A percentile compares a stretch with the other conserved stretches of the same genome.
These are phyloP conservation scores for Drosophila koepferae DNA, from an alignment of 2,888 invertebrate species.

Conservation along the genomic window DNA sequence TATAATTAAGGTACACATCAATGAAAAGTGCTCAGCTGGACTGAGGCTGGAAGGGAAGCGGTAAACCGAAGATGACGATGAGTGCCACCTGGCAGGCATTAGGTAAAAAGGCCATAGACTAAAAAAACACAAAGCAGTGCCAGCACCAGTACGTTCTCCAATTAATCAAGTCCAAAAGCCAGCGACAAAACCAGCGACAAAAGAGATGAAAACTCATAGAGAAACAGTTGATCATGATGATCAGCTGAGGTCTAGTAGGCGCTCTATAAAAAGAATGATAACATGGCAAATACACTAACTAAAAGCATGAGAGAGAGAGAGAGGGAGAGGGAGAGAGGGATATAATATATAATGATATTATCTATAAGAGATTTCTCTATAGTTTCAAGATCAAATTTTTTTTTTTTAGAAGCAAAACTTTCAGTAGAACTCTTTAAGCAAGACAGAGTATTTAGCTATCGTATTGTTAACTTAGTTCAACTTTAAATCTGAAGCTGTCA, in stretches of 20 bases:
- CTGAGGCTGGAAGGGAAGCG: neutral
- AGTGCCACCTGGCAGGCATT: conserved; percentile 68
- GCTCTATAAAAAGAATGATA: conserved; percentile 45
- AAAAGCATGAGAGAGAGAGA: neutral
- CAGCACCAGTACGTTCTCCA: conserved; percentile 39
- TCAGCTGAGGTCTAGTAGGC: conserved; percentile 33
- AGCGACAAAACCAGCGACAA: conserved; percentile 62
- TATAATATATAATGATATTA: neutral
- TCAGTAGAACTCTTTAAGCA: neutral
- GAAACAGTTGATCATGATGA: conserved; percentile 34
- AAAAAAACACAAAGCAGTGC: conserved; percentile 24
- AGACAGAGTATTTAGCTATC: conserved; percentile 17
- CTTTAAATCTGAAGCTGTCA: conserved; percentile 34
- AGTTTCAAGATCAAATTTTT: neutral
- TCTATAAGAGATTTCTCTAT: neutral
- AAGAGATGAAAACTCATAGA: conserved; percentile 49
- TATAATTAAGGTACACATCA: conserved; percentile 71
- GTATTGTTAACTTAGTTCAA: neutral
- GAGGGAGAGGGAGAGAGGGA: too few relatives aligned
- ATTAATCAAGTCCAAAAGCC: conserved; percentile 67
- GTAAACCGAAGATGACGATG: conserved; percentile 23
- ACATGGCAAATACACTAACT: conserved; percentile 25
- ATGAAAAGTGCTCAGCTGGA: conserved; percentile 31
- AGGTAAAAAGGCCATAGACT: conserved; percentile 34
- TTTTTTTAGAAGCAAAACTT: neutral